Evolutionary conservation across 1,140 invertebrate species (phyloP).

Genomic region (Drosophila triauraria): DNA sequence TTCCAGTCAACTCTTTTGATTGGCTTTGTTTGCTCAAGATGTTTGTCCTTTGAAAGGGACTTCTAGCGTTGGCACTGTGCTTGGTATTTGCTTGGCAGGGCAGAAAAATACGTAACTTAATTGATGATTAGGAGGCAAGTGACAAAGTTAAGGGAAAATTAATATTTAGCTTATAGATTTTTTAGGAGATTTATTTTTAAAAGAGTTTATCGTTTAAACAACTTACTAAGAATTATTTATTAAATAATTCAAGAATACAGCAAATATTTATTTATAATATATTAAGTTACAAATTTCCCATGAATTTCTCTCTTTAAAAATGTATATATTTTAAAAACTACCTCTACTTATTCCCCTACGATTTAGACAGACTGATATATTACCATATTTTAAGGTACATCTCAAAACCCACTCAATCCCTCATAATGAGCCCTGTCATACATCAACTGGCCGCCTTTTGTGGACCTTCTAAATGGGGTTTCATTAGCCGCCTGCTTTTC

Average conservation of each 20-base stretch:
- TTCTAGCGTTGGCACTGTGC: neutral
- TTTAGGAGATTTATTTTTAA: too few relatives aligned
- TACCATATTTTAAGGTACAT: too few relatives aligned
- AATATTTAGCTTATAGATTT: neutral
- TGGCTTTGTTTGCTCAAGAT: slow-evolving; percentile 45
- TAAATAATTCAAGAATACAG: too few relatives aligned
- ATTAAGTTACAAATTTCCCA: too few relatives aligned
- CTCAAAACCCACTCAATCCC: neutral
- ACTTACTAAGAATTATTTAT: too few relatives aligned
- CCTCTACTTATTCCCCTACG: too few relatives aligned
- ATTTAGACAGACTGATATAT: slow-evolving; percentile 1
- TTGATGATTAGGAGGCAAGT: neutral
- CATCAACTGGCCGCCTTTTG: slow-evolving; percentile 38
- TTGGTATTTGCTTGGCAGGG: slow-evolving; percentile 3
- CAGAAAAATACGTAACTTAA: neutral
- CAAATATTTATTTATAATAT: too few relatives aligned
- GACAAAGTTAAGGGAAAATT: neutral
- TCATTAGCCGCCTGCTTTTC: slow-evolving; percentile 57
- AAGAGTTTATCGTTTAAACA: neutral
- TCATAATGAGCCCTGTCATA: slow-evolving; percentile 44
- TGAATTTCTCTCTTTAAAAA: too few relatives aligned
- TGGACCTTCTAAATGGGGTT: slow-evolving; percentile 62
- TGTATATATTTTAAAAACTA: too few relatives aligned
- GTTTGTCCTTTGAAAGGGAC: slow-evolving; percentile 27
- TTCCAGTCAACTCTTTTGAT: slow-evolving; percentile 30